Evolutionary conservation across 2,888 invertebrate species (phyloP).

Genomic region (Acrobasis repandana): DNA sequence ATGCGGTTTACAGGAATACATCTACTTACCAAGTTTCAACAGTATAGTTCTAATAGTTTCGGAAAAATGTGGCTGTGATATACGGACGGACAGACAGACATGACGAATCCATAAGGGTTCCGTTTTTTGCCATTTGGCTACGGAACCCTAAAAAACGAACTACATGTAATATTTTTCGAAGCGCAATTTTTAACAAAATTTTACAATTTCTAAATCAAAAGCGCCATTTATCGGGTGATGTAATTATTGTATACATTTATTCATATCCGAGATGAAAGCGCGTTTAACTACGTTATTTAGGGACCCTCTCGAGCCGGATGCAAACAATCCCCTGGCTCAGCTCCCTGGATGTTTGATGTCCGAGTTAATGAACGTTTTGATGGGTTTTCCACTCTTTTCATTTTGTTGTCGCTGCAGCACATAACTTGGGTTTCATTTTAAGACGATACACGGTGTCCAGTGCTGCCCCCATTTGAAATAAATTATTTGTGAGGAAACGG

Average conservation of each 20-base stretch:
- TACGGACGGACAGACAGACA: no score
- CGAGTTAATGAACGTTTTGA: neutral
- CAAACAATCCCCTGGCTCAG: neutral
- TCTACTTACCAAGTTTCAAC: no score
- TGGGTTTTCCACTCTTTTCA: neutral
- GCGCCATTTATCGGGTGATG: neutral
- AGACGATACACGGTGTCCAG: no score
- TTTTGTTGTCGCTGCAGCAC: neutral
- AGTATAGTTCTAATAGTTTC: no score
- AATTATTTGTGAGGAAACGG: no score
- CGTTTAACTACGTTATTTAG: neutral
- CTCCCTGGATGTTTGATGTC: conserved; percentile 4
- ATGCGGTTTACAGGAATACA: no score
- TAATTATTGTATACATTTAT: conserved; percentile 11
- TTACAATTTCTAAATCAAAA: no score
- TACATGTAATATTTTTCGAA: neutral
- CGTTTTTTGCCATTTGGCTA: no score
- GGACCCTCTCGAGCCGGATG: neutral
- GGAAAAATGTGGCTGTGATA: no score
- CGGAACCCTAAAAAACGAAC: no score
- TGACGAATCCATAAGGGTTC: no score
- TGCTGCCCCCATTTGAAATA: no score
- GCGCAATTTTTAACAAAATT: neutral
- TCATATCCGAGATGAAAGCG: conserved; percentile 7
- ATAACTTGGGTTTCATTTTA: neutral